Evolutionary conservation across 2,113 vertebrate genomes (phyloP), one percentile per base, ranked within the genome.

Genomic region (Anseranas semipalmata): DNA sequence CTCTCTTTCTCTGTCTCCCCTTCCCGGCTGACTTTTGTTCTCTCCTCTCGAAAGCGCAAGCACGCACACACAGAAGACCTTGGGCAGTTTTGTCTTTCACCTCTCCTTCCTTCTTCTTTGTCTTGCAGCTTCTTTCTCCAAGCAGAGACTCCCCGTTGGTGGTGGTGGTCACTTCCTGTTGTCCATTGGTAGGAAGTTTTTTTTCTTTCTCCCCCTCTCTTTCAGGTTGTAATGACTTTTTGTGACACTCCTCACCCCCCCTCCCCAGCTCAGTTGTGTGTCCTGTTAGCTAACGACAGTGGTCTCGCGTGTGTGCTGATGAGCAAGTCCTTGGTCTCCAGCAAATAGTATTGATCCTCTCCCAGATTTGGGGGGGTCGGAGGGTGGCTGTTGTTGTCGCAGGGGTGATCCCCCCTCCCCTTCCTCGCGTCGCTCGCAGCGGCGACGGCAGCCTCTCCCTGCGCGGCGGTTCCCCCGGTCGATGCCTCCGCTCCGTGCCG

Each of bases 151-250:
- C 91, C 95, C 95, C 80, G 95, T 71, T 90, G 95, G 67, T 90
- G 93, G 78, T 85, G 93, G 91, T 92, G 95, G 95, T 94, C 95
- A 95, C 97, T 97, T 97, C 97, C 97, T 97, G 96, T 96, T 94
- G 96, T 96, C 97, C 93, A 88, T 93, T 73, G 93, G 92, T 97
- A 93, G 98, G 97, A 96, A 97, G 96, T 96, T 95, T 94, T 62
- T 93, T 92, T 80, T 72, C 15, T n/a, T 66, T 80, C 84, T 77
- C 48, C 72, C 63, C 11, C 71, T 28, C 89, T 90, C 60, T 68
- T 79, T 73, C 97, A 96, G 95, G 96, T 95, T 94, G 95, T 71
- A 53, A 72, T 73, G 97, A 96, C 94, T 97, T 93, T 93, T 85
- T 48, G 89, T 85, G 90, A 81, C 94, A 70, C 89, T 70, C 56